These are phyloP conservation scores for Hoplostethus mediterraneus DNA, from an alignment of 2,797 vertebrate species.

Conservation along the genomic window DNA sequence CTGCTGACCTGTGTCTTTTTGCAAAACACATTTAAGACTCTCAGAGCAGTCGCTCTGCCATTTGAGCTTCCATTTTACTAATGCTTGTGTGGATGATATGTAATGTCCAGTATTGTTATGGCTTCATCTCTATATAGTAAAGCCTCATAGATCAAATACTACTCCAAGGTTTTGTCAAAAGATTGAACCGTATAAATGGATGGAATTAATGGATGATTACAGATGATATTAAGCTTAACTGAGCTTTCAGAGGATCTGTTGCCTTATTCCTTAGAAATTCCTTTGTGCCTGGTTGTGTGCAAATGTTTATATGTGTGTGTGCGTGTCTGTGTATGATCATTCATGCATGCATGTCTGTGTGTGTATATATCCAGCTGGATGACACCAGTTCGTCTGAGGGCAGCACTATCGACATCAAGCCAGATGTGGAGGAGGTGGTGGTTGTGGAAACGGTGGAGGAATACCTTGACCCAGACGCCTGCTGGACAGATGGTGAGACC, in stretches of 20 bases:
- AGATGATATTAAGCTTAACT: background rate
- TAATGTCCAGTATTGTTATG: constrained; percentile 23
- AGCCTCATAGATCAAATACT: constrained; percentile 20
- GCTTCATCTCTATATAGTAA: constrained; percentile 14
- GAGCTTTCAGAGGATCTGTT: constrained; percentile 1
- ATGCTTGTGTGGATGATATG: constrained; percentile 31
- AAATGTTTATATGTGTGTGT: constrained; percentile 13
- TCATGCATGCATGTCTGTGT: constrained; percentile 17
- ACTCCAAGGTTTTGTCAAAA: constrained; percentile 2
- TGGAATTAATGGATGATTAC: constrained; percentile 7
- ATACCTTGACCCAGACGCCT: constrained; percentile 95
- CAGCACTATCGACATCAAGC: constrained; percentile 98
- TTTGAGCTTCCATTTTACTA: constrained; percentile 59
- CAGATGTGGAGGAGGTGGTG: constrained; percentile 93
- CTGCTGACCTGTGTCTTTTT: constrained; percentile 41
- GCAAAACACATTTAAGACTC: constrained; percentile 66
- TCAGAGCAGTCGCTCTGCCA: constrained; percentile 51
- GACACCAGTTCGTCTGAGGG: constrained; percentile 98
- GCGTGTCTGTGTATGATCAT: constrained; percentile 8
- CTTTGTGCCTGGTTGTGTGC: background rate
- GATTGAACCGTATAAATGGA: constrained; percentile 3
- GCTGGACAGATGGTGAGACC: constrained; percentile 95
- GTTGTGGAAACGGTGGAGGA: constrained; percentile 97
- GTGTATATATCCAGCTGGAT: constrained; percentile 86
- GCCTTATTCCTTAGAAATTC: background rate